phyloP scores from a whole-genome alignment of 2,888 invertebrate species.

The Hirtodrosophila confusa region DNA sequence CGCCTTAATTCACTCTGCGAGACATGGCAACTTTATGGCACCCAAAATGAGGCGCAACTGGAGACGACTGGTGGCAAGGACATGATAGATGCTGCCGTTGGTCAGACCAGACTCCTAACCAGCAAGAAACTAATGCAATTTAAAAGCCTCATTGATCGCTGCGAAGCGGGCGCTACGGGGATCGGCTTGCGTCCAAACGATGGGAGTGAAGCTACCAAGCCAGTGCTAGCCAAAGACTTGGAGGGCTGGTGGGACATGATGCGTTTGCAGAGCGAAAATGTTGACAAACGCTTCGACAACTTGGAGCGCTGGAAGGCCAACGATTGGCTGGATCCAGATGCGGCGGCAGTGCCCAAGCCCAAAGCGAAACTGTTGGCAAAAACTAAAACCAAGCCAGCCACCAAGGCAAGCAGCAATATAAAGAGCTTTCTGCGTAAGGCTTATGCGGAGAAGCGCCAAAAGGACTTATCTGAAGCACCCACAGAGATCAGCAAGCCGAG shows the following conservation, averaged over 20 bases:
- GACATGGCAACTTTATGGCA: slow-evolving; percentile 84
- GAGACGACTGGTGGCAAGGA: slow-evolving; percentile 83
- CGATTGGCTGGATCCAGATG: slow-evolving; percentile 81
- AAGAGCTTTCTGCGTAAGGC: slow-evolving; percentile 71
- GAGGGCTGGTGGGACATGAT: slow-evolving; percentile 89
- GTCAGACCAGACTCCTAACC: slow-evolving; percentile 90
- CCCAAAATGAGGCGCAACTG: slow-evolving; percentile 71
- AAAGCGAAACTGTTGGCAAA: slow-evolving; percentile 22
- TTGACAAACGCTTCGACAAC: slow-evolving; percentile 81
- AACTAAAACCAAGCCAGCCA: slow-evolving; percentile 24
- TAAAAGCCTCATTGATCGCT: slow-evolving; percentile 85
- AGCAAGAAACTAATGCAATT: slow-evolving; percentile 91
- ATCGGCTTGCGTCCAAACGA: slow-evolving; percentile 41
- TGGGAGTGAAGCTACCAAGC: slow-evolving; percentile 75
- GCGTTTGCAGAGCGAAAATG: slow-evolving; percentile 83
- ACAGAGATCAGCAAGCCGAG: neutral
- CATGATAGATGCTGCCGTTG: slow-evolving; percentile 88
- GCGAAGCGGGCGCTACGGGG: slow-evolving; percentile 71
- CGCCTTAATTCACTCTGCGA: slow-evolving; percentile 84
- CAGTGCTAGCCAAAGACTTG: slow-evolving; percentile 86
- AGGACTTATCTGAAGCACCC: slow-evolving; percentile 48
- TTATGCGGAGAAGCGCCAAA: slow-evolving; percentile 36
- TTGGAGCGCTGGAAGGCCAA: slow-evolving; percentile 79
- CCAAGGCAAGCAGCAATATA: slow-evolving; percentile 65
- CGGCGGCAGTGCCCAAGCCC: slow-evolving; percentile 9